Percentiles rank a stretch among this genome's conserved stretches.
phyloP scores from a whole-genome alignment of 1,140 invertebrate genomes.

The Lasioglossum baleicum region DNA sequence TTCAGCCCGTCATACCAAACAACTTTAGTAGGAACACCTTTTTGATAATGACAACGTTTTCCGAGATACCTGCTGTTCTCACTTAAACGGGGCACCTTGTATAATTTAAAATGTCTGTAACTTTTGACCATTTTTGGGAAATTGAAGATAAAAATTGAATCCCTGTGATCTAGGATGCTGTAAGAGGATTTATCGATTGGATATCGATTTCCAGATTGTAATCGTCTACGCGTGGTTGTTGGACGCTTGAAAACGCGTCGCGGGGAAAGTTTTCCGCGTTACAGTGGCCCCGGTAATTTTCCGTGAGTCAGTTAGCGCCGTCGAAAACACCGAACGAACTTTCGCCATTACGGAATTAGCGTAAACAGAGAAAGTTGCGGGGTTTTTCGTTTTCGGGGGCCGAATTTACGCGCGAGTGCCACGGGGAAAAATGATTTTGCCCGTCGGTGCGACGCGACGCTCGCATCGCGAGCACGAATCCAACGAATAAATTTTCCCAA shows the following conservation, averaged over 20 bases:
- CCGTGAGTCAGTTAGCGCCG: conserved; percentile 7
- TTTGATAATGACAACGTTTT: no score
- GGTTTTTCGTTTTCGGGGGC: background rate
- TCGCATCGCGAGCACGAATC: background rate
- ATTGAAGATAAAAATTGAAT: no score
- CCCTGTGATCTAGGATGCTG: no score
- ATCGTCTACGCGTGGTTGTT: background rate
- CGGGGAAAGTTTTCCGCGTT: background rate
- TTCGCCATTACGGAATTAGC: conserved; percentile 32
- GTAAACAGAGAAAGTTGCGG: conserved; percentile 14
- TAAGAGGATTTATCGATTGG: no score
- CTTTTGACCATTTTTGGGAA: no score
- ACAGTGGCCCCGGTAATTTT: background rate
- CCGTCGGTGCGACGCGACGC: background rate
- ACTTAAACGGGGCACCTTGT: no score
- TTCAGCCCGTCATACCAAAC: no score
- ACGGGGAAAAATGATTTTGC: conserved; percentile 5
- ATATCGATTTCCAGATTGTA: no score
- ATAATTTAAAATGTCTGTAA: no score
- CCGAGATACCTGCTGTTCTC: no score
- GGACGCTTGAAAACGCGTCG: no score
- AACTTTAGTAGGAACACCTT: no score
- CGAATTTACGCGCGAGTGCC: background rate
- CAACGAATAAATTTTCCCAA: conserved; percentile 21
- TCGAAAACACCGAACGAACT: conserved; percentile 24